Conservation (phyloP, 1,140 invertebrate genomes). For the Pseudomyrmex gracilis region DNA sequence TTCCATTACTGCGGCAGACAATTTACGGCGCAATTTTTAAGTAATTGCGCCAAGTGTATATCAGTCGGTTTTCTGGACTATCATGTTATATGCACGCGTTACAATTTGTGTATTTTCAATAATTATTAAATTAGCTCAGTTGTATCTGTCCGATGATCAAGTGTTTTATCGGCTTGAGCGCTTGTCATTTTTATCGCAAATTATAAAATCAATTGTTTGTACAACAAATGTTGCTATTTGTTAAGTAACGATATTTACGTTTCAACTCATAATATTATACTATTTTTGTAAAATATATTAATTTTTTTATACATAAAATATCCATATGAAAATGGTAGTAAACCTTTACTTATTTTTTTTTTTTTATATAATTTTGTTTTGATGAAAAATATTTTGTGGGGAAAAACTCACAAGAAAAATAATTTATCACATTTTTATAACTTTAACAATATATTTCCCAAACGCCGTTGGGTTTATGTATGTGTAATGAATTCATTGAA, state of each 20-base stretch:
- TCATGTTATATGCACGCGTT: background rate
- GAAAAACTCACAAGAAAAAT: background rate
- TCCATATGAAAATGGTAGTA: background rate
- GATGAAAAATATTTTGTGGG: background rate
- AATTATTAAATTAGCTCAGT: slow-evolving; percentile 5
- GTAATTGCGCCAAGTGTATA: background rate
- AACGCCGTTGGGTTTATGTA: slow-evolving; percentile 3
- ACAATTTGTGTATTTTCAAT: background rate
- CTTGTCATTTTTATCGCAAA: background rate
- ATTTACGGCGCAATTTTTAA: slow-evolving; percentile 30
- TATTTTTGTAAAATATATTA: background rate
- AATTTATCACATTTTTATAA: slow-evolving; percentile 2
- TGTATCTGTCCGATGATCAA: background rate
- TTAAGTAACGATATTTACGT: too few relatives aligned
- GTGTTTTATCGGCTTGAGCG: slow-evolving; percentile 6
- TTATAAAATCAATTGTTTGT: too few relatives aligned
- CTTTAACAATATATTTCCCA: slow-evolving; percentile 12
- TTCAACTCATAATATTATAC: background rate
- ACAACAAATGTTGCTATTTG: too few relatives aligned
- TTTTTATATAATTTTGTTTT: background rate
- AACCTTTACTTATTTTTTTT: slow-evolving; percentile 4
- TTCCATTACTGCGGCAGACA: background rate
- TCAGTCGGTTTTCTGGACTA: background rate
- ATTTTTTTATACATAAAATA: background rate
- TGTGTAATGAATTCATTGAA: background rate